Conservation (phyloP, 2,888 invertebrate species). For the Zhengitettix transpicula region DNA sequence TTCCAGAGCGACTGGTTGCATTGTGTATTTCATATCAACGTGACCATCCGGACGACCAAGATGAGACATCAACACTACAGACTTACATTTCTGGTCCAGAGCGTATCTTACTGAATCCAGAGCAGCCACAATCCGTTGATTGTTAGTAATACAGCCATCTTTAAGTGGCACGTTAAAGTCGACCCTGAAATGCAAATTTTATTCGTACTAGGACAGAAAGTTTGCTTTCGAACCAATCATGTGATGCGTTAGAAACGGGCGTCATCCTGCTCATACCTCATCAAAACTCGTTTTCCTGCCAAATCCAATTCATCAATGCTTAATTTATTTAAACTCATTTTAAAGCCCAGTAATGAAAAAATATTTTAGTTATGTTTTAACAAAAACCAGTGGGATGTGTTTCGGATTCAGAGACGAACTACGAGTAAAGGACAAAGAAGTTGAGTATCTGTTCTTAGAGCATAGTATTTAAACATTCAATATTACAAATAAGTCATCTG, state of each 20-base stretch:
- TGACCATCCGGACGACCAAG: conserved; percentile 93
- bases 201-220: background rate
- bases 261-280: conserved; percentile 49
- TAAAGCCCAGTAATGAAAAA: conserved; percentile 12
- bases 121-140: conserved; percentile 91
- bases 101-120: conserved; percentile 86
- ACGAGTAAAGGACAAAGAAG: no score
- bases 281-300: conserved; percentile 75
- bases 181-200: conserved; percentile 47
- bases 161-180: conserved; percentile 98
- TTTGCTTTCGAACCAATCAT: no score
- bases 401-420: no score
- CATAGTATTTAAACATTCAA: no score
- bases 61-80: conserved; percentile 93
- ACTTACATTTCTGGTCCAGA: conserved; percentile 80
- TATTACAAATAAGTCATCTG: no score
- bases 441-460: no score
- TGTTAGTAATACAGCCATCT: conserved; percentile 91
- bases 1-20: conserved; percentile 85
- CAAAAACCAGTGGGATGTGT: no score
- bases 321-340: conserved; percentile 80
- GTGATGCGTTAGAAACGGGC: no score
- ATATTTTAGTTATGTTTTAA: no score
- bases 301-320: conserved; percentile 78
- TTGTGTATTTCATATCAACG: conserved; percentile 69